These are phyloP conservation scores for Kryphioiulus occultus DNA, from an alignment of 2,888 invertebrate genomes.

Conservation along the genomic window DNA sequence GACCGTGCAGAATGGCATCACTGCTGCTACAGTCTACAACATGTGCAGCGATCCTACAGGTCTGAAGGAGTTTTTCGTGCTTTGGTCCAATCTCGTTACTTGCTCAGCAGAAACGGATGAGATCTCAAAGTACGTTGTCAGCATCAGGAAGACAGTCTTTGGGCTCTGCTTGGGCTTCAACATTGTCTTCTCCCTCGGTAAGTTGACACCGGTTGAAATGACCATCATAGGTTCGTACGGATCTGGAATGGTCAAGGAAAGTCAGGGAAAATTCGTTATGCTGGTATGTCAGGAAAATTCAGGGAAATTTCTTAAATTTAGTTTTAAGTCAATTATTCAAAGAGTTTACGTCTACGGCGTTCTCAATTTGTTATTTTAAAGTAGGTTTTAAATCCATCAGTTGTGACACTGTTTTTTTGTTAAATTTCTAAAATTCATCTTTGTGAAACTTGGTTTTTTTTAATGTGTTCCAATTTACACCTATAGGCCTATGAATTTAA, in stretches of 20 bases:
- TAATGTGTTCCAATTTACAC: no score
- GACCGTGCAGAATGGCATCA: constrained; percentile 42
- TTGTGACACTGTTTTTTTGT: no score
- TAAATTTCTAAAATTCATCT: no score
- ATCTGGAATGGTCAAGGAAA: background rate
- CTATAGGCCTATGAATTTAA: no score
- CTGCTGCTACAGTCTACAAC: constrained; percentile 1
- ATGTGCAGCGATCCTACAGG: background rate
- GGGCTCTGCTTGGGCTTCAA: constrained; percentile 13
- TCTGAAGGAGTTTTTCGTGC: background rate
- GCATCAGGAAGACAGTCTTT: background rate
- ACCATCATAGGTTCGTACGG: background rate
- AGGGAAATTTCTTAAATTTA: no score
- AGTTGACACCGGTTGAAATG: background rate
- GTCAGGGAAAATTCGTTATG: no score
- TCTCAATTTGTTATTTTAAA: no score
- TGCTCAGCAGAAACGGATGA: background rate
- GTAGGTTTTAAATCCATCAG: no score
- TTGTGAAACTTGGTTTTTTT: no score
- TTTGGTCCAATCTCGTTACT: background rate
- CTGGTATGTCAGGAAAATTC: no score
- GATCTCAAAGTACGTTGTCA: background rate
- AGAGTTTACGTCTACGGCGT: no score
- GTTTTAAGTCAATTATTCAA: no score
- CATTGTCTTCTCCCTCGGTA: constrained; percentile 32